Evolutionary conservation across 2,888 invertebrate genomes (phyloP).

Genomic region (Megastigmus dorsalis): DNA sequence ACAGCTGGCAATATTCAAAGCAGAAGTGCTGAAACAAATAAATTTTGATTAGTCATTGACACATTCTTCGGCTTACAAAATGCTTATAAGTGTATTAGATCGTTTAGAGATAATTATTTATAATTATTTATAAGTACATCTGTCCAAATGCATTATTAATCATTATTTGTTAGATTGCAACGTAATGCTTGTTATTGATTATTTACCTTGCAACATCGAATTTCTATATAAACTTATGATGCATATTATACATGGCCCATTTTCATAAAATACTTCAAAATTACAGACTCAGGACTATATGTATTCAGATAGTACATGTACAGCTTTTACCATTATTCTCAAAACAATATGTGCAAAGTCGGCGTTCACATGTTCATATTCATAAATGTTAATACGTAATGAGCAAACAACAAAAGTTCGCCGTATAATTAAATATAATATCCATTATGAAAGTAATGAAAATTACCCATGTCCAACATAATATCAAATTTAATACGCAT

Average conservation of each 20-base stretch:
- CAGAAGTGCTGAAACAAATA: neutral
- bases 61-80: constrained; percentile 12
- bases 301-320: too few species aligned
- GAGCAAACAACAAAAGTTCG: neutral
- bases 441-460: constrained; percentile 30
- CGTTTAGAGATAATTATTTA: neutral
- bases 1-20: neutral
- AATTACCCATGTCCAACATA: constrained; percentile 21
- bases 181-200: too few species aligned
- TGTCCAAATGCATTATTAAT: neutral
- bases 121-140: constrained; percentile 6
- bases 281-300: too few species aligned
- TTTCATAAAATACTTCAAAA: too few species aligned
- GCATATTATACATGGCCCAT: too few species aligned
- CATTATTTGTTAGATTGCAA: too few species aligned
- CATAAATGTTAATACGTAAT: constrained; percentile 13
- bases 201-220: too few species aligned
- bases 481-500: neutral
- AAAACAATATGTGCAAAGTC: too few species aligned
- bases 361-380: neutral
- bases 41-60: neutral
- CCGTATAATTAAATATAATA: constrained; percentile 27
- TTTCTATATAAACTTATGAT: too few species aligned
- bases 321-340: too few species aligned
- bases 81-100: constrained; percentile 27